Evolutionary conservation across 2,113 vertebrate genomes (phyloP), one percentile per base, ranked within the genome.

Genomic region (Ascaphus truei): DNA sequence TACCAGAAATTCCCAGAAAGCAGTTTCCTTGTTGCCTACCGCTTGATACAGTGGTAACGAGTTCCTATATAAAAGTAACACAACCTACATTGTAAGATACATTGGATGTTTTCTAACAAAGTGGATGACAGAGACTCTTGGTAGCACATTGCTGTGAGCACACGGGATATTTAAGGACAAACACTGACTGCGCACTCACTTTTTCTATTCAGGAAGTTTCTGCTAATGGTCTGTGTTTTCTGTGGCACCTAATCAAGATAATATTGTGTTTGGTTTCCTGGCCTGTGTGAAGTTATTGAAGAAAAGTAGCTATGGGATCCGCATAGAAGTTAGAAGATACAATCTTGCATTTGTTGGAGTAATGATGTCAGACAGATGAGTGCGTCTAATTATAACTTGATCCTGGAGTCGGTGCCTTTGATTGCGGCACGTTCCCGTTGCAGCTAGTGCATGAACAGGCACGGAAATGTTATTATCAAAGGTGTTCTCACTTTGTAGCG

Each of bases 121-220:
- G n/a, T n/a, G n/a, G 22, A 47, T 57, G 64, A 57, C 52, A 57
- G 31, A 53, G 29, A 10, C 53, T 25, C 6, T 10, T 68, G 27
- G 52, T 43, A 29, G 45, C 25, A 22, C 7, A 25, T 45, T 47
- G 41, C 37, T 8, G 30, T 57, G 13, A 47, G 25, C 16, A 67
- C 26, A 33, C 12, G 52, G 64, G 39, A 58, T 30, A 33, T 68
- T 68, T 68, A 48, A 68, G 64, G 64, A 68, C 64, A 68, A 56
- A 43, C 18, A 55, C 13, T 67, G 52, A 68, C 39, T n/a, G n/a
- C 64, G 57, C 45, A 16, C 29, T 31, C 43, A 57, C 16, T 34
- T 48, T 68, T 66, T 48, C 36, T 39, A 15, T 26, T 26, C 64
- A 68, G 52, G 64, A 57, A 68, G 57, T 57, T 11, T 57, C 37